Conservation (phyloP, 2,113 vertebrate genomes). For the Urocolius indicus region DNA sequence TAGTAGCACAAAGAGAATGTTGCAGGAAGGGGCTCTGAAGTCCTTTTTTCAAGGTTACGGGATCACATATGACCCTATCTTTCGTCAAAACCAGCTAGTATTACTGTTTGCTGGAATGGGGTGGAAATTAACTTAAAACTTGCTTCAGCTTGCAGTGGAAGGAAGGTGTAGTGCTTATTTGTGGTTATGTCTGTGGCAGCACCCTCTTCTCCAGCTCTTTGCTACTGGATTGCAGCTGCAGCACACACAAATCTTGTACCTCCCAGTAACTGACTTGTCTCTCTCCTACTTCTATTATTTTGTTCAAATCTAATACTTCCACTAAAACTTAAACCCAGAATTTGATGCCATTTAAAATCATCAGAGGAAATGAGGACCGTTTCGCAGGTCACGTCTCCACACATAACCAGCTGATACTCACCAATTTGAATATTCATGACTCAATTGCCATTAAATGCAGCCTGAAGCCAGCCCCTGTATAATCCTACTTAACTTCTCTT, state of each 20-base stretch:
- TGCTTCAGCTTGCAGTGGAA: background rate
- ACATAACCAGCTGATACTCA: background rate
- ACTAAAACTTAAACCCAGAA: background rate
- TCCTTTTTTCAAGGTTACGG: background rate
- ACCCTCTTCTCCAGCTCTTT: background rate
- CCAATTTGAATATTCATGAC: background rate
- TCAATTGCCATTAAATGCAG: background rate
- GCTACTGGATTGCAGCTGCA: background rate
- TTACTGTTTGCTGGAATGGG: background rate
- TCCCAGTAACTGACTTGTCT: no score
- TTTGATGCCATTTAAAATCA: background rate
- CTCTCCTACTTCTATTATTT: rapidly evolving
- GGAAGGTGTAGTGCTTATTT: background rate
- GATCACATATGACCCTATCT: background rate
- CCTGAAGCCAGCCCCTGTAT: background rate
- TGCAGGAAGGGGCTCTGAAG: background rate
- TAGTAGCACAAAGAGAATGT: background rate
- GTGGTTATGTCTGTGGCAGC: background rate
- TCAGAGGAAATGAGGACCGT: background rate
- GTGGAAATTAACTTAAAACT: background rate
- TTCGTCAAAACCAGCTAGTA: background rate
- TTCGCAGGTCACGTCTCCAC: background rate
- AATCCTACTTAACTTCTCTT: conserved; percentile 58
- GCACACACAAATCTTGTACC: background rate
- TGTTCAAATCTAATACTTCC: background rate